Base-by-base conservation (phyloP, 2,797 vertebrate species). In the Tachyglossus aculeatus region DNA sequence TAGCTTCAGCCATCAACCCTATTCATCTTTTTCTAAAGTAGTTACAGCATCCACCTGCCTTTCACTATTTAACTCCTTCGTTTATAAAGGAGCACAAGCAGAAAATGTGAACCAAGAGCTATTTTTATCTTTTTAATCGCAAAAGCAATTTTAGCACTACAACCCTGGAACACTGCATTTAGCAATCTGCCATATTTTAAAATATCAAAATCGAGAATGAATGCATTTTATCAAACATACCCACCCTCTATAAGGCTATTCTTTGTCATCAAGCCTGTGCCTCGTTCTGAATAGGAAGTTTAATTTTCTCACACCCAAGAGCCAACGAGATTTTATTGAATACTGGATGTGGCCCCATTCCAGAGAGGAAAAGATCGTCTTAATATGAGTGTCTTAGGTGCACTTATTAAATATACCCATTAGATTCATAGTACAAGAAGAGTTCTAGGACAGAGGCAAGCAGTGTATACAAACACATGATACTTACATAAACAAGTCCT, bases 11-110 rank as follows among this genome's bases (percentile, higher is more conserved):
- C 85, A 88, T 92, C 89, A 90, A 88, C 83, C 77, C 91, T 92
- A 93, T 94, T 94, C 91, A 93, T 90, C 86, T 86, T 74, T 81
- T 91, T 92, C 89, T 90, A 91, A 92, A 92, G 87, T 83, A 90
- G 89, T 74, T 67, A 87, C 84, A 81, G 88, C 85, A 88, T 86
- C 92, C 93, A 93, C 92, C 92, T 93, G 92, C 91, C 87, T 91
- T 92, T 85, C 86, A 87, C 87, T 89, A 88, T 91, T 94, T 91
- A 92, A 91, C 89, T 91, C 90, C 88, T 92, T 91, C 90, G 89
- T 91, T 93, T 90, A 87, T 86, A 90, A 90, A 91, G 90, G 90
- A 91, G 82, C 89, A n/a, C n/a, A 87, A 89, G 90, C 80, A 86
- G 88, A 87, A 89, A 88, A 92, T 91, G 85, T 84, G 86, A 91